Evolutionary conservation across 2,797 vertebrate genomes (phyloP), one percentile per base, ranked within the genome.

Genomic region (Nasua narica): DNA sequence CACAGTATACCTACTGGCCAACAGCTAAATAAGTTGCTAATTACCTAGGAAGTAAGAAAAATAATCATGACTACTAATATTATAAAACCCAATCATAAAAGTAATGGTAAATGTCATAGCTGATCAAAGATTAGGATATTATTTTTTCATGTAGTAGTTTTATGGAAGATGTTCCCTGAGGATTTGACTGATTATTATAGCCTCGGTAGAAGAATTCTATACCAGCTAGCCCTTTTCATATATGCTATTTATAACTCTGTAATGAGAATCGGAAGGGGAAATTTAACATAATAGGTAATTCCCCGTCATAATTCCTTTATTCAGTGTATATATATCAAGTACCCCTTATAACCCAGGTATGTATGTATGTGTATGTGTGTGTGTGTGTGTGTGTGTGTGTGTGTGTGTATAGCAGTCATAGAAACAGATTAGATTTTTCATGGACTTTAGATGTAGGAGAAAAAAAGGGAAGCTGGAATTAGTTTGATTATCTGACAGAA

Each of bases 61-160:
- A 82, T 9, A 50, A 67, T 67, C 86, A 54, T 0, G 82, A 65
- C 19, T 83, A 58, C 7, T 78, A 76, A 84, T 43, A 37, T 91
- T 93, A 89, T 37, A 88, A 82, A 97, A 95, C 78, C 10, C 18
- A 94, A 78, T 74, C 16, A 29, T 76, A 74, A 94, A 95, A 69
- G 7, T 65, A 94, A 82, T 96, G 72, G 14, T 94, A 90, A 56
- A 10, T 85, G 19, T 13, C 5, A 81, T 76, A 79, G 8, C 12
- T 94, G 58, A 93, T 82, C 19, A 86, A 87, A 81, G 18, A 62
- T 82, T 94, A 89, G 15, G 21, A 70, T 86, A 35, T 43, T 69
- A 67, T 78, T 96, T 90, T 93, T 94, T 95, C 48, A 62, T 72
- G 8, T 62, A 27, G 27, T 82, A 70, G 4, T 87, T 96, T 35